phyloP scores from a whole-genome alignment of 2,113 vertebrate species.

The Bathybates hornii region DNA sequence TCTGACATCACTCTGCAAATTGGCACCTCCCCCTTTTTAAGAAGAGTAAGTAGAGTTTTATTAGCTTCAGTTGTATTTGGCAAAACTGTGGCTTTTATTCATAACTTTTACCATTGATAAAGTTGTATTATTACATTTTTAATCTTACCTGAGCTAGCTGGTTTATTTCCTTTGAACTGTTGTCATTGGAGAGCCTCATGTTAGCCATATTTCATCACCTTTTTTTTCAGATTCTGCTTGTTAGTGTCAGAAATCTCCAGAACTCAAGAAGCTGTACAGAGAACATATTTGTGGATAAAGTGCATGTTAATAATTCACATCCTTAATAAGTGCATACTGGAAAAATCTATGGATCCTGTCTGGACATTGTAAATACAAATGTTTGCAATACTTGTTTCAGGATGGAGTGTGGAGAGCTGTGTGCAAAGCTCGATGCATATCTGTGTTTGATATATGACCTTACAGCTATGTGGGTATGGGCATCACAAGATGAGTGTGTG shows the following conservation, averaged over 20 bases:
- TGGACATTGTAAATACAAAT: background rate
- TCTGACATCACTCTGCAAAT: conserved; percentile 57
- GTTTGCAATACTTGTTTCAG: background rate
- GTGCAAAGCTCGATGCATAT: conserved; percentile 16
- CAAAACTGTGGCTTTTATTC: background rate
- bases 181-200: background rate
- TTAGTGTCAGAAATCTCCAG: background rate
- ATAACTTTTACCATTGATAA: background rate
- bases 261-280: background rate
- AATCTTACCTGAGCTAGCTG: background rate
- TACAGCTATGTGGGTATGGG: conserved; percentile 28
- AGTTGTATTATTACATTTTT: background rate
- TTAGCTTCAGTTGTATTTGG: background rate
- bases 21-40: conserved; percentile 32
- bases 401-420: background rate
- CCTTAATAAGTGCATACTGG: background rate
- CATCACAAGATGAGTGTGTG: conserved; percentile 63
- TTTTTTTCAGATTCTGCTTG: background rate
- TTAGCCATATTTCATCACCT: background rate
- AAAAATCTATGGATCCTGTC: background rate
- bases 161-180: background rate
- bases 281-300: background rate
- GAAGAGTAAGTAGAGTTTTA: background rate
- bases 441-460: conserved; percentile 30
- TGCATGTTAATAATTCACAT: background rate